Percentiles rank a stretch among this genome's conserved stretches.
These are phyloP conservation scores for Rhagophthalmus giganteus DNA, from an alignment of 2,888 invertebrate genomes.

Conservation along the genomic window DNA sequence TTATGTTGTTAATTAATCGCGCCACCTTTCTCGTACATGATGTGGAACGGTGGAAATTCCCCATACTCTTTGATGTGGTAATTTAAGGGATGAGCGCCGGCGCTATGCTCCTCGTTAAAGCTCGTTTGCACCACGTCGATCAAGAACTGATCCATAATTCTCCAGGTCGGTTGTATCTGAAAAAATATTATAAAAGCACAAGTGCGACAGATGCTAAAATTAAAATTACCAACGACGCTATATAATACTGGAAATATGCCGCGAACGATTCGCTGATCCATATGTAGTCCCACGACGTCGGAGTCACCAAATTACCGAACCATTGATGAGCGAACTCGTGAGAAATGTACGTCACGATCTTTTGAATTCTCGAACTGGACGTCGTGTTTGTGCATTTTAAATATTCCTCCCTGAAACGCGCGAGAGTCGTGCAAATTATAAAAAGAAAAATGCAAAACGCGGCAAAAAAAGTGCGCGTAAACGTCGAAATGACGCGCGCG, in stretches of 20 bases:
- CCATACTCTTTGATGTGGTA: constrained; percentile 3
- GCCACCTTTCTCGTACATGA: constrained; percentile 20
- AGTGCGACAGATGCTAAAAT: too few relatives aligned
- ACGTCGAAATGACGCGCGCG: too few relatives aligned
- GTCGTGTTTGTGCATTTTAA: neutral
- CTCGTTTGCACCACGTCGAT: constrained; percentile 3
- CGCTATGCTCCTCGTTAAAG: constrained; percentile 3
- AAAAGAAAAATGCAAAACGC: neutral
- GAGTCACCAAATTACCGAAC: constrained; percentile 56
- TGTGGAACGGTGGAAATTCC: constrained; percentile 15
- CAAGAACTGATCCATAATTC: constrained; percentile 55
- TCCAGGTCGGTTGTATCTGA: constrained; percentile 50
- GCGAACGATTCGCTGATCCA: constrained; percentile 62
- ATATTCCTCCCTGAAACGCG: constrained; percentile 17
- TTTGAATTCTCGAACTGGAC: constrained; percentile 35
- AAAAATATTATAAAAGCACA: too few relatives aligned
- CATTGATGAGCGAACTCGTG: constrained; percentile 63
- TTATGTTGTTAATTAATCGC: neutral
- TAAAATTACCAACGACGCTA: constrained; percentile 39
- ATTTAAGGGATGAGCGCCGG: constrained; percentile 6
- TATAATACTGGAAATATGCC: constrained; percentile 57
- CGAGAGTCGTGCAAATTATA: neutral
- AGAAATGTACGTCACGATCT: constrained; percentile 49
- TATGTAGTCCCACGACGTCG: constrained; percentile 52
- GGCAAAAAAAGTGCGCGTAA: too few relatives aligned